Evolutionary conservation across 2,113 vertebrate genomes (phyloP), one percentile per base, ranked within the genome.

Genomic region (Phalacrocorax carbo): DNA sequence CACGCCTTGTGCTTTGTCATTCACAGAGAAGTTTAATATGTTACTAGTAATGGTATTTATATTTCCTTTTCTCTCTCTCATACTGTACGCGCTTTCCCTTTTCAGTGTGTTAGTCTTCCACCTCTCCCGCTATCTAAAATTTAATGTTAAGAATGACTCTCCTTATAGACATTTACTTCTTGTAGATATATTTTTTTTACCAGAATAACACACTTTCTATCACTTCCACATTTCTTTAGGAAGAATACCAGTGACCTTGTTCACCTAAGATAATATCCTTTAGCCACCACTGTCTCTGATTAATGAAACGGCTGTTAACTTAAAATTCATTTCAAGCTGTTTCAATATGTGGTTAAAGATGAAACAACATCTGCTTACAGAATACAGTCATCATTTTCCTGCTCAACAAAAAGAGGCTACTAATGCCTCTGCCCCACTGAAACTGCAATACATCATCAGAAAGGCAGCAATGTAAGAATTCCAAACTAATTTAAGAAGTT

Each of bases 201-300:
- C 34, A 34, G 6, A 10, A 18, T 29, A 85, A 36, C 1, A 0
- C 5, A 25, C 2, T 55, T 84, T 64, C 32, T 94, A 22, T 54
- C 0, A 0, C 22, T 48, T 27, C 10, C 0, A 2, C 5, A 15
- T 71, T 79, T 94, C 40, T 52, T 75, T 29, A 26, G 29, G 25
- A 79, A 66, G 15, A 58, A 26, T 58, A 60, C 17, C 13, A 32
- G 19, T 73, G 21, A 57, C 26, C 9, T 69, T 51, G 7, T 54
- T 79, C 13, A 26, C 22, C 30, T 34, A 51, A 51, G 13, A 12
- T 60, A 68, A n/a, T 32, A 83, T 16, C 7, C 26, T 58, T 66
- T 54, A 68, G 15, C 14, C 14, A 44, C 30, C 8, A 23, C 18
- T 54, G 10, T 8, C 15, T 73, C 30, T 52, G 46, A 61, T 30